Conservation (phyloP, 2,888 invertebrate genomes). For the Biston stratarius region DNA sequence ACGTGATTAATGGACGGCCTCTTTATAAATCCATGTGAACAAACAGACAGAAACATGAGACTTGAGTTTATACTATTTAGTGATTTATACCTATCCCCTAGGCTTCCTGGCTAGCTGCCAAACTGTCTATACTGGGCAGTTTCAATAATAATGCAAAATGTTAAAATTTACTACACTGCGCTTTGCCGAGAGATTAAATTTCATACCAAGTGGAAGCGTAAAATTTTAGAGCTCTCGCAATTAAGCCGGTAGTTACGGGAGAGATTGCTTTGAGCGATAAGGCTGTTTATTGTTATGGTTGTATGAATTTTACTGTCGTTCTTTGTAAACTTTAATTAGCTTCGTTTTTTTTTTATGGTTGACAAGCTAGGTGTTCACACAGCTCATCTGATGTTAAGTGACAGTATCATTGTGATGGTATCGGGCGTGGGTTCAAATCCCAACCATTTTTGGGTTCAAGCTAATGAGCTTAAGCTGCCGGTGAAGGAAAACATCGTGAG, state of each 20-base stretch:
- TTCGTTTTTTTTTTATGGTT: neutral
- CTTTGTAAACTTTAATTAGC: neutral
- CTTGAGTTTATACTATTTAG: constrained; percentile 26
- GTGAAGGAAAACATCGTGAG: too few relatives aligned
- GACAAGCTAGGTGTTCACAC: too few relatives aligned
- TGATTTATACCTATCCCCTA: constrained; percentile 14
- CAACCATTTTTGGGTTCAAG: too few relatives aligned
- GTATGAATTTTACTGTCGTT: constrained; percentile 4
- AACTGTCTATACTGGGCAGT: constrained; percentile 47
- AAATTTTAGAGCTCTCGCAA: constrained; percentile 14
- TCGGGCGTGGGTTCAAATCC: too few relatives aligned
- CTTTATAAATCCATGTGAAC: neutral
- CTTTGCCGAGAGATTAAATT: constrained; percentile 18
- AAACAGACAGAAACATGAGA: neutral
- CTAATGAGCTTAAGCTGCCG: too few relatives aligned
- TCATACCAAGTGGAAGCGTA: constrained; percentile 14
- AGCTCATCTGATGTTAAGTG: too few relatives aligned
- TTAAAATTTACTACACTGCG: constrained; percentile 12
- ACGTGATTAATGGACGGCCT: too few relatives aligned
- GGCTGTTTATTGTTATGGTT: constrained; percentile 14
- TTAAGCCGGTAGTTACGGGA: constrained; percentile 6
- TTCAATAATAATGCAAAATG: constrained; percentile 51
- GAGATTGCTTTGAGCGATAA: constrained; percentile 15
- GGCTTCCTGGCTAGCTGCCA: constrained; percentile 49
- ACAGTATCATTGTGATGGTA: too few relatives aligned